phyloP scores from a whole-genome alignment of 64 coral and sea anemone species.

The Montipora capricornis region DNA sequence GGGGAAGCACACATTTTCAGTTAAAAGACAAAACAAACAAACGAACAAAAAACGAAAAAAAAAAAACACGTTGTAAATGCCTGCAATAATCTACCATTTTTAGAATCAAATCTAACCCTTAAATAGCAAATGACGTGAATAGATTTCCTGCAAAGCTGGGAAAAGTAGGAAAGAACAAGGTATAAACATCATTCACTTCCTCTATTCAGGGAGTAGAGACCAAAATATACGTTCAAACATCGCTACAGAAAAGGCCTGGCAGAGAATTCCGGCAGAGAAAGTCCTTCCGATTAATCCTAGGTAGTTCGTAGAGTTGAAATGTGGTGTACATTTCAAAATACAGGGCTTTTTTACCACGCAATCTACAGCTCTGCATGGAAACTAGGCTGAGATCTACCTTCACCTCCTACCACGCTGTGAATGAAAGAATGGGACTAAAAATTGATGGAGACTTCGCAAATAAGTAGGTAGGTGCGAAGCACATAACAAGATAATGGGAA shows the following conservation, averaged over 20 bases:
- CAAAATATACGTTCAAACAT: neutral
- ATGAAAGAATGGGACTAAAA: too few species aligned
- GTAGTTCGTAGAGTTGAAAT: slow-evolving; percentile 40
- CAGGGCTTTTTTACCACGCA: neutral
- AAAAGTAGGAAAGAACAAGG: neutral
- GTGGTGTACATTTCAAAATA: neutral
- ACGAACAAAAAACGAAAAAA: neutral
- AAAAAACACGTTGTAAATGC: neutral
- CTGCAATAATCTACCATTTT: neutral
- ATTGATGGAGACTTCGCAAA: too few species aligned
- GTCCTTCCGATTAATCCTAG: neutral
- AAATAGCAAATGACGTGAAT: neutral
- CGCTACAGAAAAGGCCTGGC: slow-evolving; percentile 22
- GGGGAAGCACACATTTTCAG: neutral
- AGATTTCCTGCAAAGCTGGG: neutral
- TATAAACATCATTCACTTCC: neutral
- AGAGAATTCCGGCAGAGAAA: slow-evolving; percentile 20
- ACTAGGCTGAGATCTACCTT: neutral
- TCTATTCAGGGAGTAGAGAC: neutral
- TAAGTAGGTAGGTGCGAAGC: too few species aligned
- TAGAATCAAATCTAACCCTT: neutral
- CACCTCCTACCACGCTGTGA: too few species aligned
- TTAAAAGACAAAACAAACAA: neutral
- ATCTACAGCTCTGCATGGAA: neutral
- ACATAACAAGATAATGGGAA: too few species aligned